Base-by-base conservation (phyloP, 2,888 invertebrate species). In the Pterostichus niger region DNA sequence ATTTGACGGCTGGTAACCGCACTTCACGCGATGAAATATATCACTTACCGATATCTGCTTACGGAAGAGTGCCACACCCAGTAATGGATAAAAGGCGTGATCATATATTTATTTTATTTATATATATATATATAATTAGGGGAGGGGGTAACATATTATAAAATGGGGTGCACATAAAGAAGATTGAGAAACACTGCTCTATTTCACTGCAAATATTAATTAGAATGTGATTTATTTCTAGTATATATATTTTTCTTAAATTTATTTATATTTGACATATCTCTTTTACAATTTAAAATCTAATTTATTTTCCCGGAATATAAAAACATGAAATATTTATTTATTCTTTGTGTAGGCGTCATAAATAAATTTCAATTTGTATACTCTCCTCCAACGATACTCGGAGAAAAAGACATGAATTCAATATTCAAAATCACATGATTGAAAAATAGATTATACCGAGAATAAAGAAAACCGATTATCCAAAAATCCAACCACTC, bases 391-490 rank as follows among this genome's bases (percentile, higher is more conserved):
- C 56, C n/a, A 64, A 35, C 35, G 64, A 64, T 64, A 35, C 35
- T 35, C 35, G 35, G 35, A 64, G n/a, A 64, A 64, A 59, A 59
- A 56, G n/a, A 71, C 40, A 46, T 40, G 71, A 24, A 46, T 52
- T 75, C 52, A 52, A 75, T 75, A 75, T 75, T 75, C 75, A 75
- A 49, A 75, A 52, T 52, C 52, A 49, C 76, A 54, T 56, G 52
- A 77, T 77, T 77, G 76, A 77, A 77, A 77, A 77, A 77, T 40
- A 77, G 52, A 77, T 77, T 77, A 77, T 54, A 35, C 13, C 24
- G 7, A 15, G 54, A 56, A 40, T 52, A 56, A 77, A 77, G 54
- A 17, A 77, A 54, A 64, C 64, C 64, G 71, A 71, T 71, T 71
- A 71, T 46, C 44, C 17, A 46, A 71, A 64, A 71, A 71, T 15